Evolutionary conservation across 2,888 invertebrate species (phyloP).

Genomic region (Branchinecta sandiegonensis): DNA sequence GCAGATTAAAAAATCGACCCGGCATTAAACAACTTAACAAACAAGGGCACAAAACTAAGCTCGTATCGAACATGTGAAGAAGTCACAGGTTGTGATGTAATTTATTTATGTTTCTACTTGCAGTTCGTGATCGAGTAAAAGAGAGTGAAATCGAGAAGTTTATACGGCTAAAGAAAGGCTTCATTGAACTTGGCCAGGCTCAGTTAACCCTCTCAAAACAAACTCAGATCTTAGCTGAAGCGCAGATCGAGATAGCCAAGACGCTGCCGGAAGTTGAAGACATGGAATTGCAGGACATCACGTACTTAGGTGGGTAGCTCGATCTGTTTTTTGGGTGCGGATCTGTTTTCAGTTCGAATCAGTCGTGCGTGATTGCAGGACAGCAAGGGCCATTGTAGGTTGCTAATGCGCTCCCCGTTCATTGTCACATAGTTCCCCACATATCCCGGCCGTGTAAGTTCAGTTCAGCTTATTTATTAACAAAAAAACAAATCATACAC

Average conservation of each 20-base stretch:
- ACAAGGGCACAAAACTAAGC: no score
- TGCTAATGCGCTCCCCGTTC: background rate
- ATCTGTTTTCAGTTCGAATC: background rate
- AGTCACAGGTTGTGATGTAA: no score
- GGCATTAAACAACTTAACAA: no score
- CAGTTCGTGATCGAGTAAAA: background rate
- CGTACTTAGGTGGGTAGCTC: background rate
- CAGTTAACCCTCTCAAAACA: background rate
- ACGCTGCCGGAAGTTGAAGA: background rate
- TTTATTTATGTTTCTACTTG: no score
- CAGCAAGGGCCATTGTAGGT: background rate
- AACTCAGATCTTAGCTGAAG: background rate
- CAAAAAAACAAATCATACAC: no score
- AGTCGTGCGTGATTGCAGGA: background rate
- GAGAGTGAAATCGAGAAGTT: conserved; percentile 1
- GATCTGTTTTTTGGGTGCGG: background rate
- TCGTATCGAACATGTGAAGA: no score
- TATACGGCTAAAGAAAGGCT: background rate
- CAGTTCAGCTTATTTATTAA: no score
- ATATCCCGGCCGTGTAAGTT: background rate
- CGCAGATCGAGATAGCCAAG: background rate
- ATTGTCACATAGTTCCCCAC: background rate
- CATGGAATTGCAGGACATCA: background rate
- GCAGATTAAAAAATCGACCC: no score
- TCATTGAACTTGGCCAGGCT: background rate